A percentile compares a stretch with the other conserved stretches of the same genome.
These are phyloP conservation scores for Neodiprion lecontei DNA, from an alignment of 1,140 invertebrate species.

Conservation along the genomic window DNA sequence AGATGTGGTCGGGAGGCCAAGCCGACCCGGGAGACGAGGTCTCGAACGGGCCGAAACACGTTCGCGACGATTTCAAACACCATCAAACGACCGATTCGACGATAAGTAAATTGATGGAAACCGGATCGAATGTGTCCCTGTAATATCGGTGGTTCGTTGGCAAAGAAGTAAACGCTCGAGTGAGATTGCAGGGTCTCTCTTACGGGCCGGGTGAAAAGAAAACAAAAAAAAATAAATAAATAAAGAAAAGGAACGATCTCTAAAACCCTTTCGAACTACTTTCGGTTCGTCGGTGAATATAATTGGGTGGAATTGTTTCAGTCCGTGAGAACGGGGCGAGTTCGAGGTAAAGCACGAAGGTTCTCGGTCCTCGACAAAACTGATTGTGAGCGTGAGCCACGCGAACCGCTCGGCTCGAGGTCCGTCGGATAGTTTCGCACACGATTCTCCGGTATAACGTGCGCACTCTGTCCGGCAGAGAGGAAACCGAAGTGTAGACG, in stretches of 20 bases:
- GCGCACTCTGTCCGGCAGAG: neutral
- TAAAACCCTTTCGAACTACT: no score
- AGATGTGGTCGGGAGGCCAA: neutral
- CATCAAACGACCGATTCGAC: neutral
- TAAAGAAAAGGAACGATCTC: no score
- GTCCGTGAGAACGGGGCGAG: neutral
- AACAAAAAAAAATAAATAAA: no score
- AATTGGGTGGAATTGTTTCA: no score
- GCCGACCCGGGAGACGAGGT: neutral
- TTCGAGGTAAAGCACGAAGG: neutral
- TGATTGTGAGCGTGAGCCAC: no score
- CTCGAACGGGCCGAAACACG: no score
- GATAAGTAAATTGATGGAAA: neutral
- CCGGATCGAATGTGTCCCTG: neutral
- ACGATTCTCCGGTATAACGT: neutral
- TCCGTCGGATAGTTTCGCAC: neutral
- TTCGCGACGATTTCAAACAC: no score
- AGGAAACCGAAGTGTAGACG: neutral
- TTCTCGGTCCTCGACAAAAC: no score
- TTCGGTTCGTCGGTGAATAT: no score
- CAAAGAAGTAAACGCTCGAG: neutral
- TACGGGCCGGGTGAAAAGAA: neutral
- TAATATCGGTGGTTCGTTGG: neutral
- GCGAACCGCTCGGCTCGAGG: neutral
- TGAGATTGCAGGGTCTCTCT: neutral